A percentile compares a stretch with the other conserved stretches of the same genome.
These are phyloP conservation scores for Clarias pachynema DNA, from an alignment of 2,797 vertebrate genomes.

Conservation along the genomic window DNA sequence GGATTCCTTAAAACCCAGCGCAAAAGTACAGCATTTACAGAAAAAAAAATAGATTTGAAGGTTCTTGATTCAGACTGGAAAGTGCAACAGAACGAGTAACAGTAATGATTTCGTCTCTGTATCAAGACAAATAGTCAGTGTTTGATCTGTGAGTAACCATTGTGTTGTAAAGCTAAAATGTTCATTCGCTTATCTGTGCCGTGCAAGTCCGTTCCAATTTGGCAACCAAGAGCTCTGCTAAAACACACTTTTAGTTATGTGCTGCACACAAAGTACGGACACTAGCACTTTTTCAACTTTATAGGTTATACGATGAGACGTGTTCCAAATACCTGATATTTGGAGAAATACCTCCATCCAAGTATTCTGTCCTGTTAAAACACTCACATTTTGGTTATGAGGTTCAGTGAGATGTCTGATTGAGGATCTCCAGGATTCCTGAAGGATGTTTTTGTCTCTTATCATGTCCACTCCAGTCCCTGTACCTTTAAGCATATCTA, in stretches of 20 bases:
- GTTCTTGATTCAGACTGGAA: neutral
- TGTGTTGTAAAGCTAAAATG: neutral
- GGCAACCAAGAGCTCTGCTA: neutral
- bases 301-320: neutral
- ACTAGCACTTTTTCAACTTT: neutral
- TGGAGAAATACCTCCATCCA: no score
- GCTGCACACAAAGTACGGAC: neutral
- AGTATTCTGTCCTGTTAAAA: neutral
- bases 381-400: neutral
- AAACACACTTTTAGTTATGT: neutral
- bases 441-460: no score
- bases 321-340: neutral
- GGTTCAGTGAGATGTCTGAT: neutral
- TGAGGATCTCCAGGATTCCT: no score
- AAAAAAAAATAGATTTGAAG: neutral
- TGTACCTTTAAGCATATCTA: no score
- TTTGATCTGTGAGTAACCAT: constrained; percentile 34
- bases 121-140: constrained; percentile 21
- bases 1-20: constrained; percentile 6
- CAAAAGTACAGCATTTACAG: constrained; percentile 3
- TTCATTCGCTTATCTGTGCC: constrained; percentile 25
- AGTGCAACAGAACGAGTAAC: neutral
- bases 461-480: no score
- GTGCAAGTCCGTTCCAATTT: neutral
- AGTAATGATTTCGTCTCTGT: constrained; percentile 22